A percentile compares a stretch with the other conserved stretches of the same genome.
These are phyloP conservation scores for Opisthocomus hoazin DNA, from an alignment of 2,113 vertebrate species.

Conservation along the genomic window DNA sequence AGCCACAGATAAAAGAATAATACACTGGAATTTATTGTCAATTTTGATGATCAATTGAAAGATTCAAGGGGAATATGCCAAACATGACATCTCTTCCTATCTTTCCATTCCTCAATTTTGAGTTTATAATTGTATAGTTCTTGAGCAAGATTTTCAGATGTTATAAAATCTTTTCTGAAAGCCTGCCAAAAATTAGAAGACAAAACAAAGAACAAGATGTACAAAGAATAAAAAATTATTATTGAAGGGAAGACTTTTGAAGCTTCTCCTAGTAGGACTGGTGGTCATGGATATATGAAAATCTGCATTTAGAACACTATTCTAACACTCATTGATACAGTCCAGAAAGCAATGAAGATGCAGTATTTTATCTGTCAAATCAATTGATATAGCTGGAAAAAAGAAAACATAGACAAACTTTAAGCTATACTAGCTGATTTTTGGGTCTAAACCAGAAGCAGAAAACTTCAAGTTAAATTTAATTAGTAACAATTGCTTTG, in stretches of 20 bases:
- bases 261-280: not conserved
- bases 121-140: not conserved
- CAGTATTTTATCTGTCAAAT: not conserved
- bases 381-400: not conserved
- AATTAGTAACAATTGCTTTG: not conserved
- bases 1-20: not conserved
- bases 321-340: not conserved
- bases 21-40: not conserved
- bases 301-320: not conserved
- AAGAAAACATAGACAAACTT: not conserved
- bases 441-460: not conserved
- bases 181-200: not conserved
- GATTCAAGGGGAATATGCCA: not conserved
- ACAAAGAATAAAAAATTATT: not conserved
- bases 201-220: not conserved
- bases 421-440: not conserved
- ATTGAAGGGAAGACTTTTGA: not conserved
- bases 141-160: not conserved
- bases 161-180: not conserved
- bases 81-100: not conserved
- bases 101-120: not conserved
- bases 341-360: not conserved
- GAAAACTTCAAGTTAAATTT: not conserved
- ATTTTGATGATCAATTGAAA: not conserved
- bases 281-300: not conserved